Conservation (phyloP, 2,113 vertebrate genomes). For the Phylloscopus whistleri region DNA sequence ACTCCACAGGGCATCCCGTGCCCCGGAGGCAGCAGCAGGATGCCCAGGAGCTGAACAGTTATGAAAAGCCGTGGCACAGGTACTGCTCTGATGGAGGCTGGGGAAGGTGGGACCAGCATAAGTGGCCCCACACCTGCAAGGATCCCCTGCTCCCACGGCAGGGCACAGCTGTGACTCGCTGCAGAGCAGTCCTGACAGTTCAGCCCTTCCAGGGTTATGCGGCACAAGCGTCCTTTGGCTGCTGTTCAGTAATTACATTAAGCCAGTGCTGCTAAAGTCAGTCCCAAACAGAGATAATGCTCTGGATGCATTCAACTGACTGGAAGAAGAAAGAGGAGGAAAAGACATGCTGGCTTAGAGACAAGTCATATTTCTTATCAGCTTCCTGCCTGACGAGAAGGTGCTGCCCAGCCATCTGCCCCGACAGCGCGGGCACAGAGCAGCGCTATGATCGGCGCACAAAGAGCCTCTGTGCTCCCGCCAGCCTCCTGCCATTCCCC, state of each 20-base stretch:
- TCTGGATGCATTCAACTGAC: slow-evolving; percentile 37
- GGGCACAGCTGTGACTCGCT: fast-evolving
- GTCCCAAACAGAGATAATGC: slow-evolving; percentile 52
- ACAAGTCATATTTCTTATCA: slow-evolving; percentile 67
- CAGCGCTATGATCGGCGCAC: slow-evolving; percentile 1
- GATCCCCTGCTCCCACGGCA: not conserved
- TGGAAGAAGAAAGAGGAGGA: slow-evolving; percentile 59
- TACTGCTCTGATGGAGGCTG: not conserved
- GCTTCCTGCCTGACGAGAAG: slow-evolving; percentile 57
- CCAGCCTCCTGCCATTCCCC: slow-evolving; percentile 11
- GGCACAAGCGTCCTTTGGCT: slow-evolving; percentile 8
- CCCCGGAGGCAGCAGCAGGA: not conserved
- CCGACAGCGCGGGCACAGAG: not conserved
- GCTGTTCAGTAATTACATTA: slow-evolving; percentile 64
- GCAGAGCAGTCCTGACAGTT: not conserved
- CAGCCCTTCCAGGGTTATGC: not conserved
- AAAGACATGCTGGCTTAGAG: slow-evolving; percentile 51
- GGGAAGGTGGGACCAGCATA: not conserved
- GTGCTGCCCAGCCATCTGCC: slow-evolving; percentile 60
- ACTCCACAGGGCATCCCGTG: not conserved
- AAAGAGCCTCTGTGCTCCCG: slow-evolving; percentile 35
- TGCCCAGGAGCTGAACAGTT: fast-evolving
- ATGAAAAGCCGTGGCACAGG: fast-evolving
- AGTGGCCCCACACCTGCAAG: not conserved
- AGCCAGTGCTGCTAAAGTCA: slow-evolving; percentile 35